Evolutionary conservation across 2,888 invertebrate species (phyloP).

Genomic region (Platycheirus rosarum): DNA sequence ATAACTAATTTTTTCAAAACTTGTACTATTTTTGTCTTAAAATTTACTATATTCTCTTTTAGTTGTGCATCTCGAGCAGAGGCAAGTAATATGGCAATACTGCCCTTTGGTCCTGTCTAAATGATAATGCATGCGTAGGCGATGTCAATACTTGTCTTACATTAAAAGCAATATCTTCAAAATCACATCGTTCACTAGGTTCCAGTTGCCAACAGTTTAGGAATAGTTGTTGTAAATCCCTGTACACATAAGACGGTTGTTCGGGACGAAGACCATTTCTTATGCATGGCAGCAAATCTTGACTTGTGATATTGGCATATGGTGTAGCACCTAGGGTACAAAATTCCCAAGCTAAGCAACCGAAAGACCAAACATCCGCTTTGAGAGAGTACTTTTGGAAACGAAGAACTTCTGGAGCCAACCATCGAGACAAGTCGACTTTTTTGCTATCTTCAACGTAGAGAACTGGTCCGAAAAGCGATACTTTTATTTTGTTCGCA

Average conservation of each 20-base stretch:
- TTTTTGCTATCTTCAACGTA: conserved; percentile 86
- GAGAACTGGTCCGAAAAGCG: conserved; percentile 89
- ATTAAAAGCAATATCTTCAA: conserved; percentile 85
- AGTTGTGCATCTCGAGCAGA: conserved; percentile 80
- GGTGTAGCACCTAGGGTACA: conserved; percentile 91
- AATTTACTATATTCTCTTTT: conserved; percentile 30
- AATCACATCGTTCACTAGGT: conserved; percentile 90
- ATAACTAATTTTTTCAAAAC: conserved; percentile 35
- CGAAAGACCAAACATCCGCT: conserved; percentile 93
- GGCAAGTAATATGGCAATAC: conserved; percentile 81
- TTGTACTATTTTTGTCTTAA: conserved; percentile 58
- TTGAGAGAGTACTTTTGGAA: conserved; percentile 87
- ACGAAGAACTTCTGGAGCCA: conserved; percentile 89
- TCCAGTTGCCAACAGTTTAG: conserved; percentile 93
- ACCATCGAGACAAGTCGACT: conserved; percentile 91
- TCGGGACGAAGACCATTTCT: conserved; percentile 88
- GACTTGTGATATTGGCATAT: conserved; percentile 87
- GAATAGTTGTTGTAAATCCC: conserved; percentile 91
- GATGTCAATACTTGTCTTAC: conserved; percentile 82
- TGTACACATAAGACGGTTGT: conserved; percentile 89
- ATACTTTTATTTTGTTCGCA: conserved; percentile 88
- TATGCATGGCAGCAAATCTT: conserved; percentile 87
- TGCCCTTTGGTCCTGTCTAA: conserved; percentile 77
- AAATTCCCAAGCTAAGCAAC: conserved; percentile 92
- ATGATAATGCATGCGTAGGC: conserved; percentile 80